Evolutionary conservation across 1,140 invertebrate genomes (phyloP).

Genomic region (Eurosta solidaginis): DNA sequence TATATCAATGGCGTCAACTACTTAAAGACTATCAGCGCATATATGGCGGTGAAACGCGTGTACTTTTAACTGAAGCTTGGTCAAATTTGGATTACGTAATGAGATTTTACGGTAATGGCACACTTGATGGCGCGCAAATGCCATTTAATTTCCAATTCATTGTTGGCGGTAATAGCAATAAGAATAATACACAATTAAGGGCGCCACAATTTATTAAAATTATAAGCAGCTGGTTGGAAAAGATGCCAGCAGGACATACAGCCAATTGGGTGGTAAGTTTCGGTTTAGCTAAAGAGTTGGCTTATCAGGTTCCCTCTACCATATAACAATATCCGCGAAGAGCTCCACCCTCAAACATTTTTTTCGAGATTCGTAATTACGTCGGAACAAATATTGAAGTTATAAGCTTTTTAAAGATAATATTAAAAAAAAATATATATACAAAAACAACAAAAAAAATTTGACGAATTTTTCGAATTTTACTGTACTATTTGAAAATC

Average conservation of each 20-base stretch:
- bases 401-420: too few species aligned
- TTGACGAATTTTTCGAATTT: too few species aligned
- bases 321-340: not conserved
- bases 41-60: slow-evolving; percentile 62
- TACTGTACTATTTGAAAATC: too few species aligned
- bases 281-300: not conserved
- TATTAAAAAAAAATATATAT: too few species aligned
- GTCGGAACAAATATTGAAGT: too few species aligned
- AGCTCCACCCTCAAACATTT: not conserved
- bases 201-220: slow-evolving; percentile 57
- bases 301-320: too few species aligned
- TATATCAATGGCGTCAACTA: slow-evolving; percentile 66
- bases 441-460: too few species aligned
- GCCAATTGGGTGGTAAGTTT: slow-evolving; percentile 64
- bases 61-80: slow-evolving; percentile 76
- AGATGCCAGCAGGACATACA: slow-evolving; percentile 58
- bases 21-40: slow-evolving; percentile 63
- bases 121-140: slow-evolving; percentile 63
- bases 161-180: slow-evolving; percentile 52
- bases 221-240: slow-evolving; percentile 61
- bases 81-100: slow-evolving; percentile 60
- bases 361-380: not conserved
- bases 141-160: slow-evolving; percentile 68
- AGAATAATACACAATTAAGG: slow-evolving; percentile 60
- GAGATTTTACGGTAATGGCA: slow-evolving; percentile 65